phyloP scores from a whole-genome alignment of 2,113 vertebrate genomes.

The Phyllostomus discolor region DNA sequence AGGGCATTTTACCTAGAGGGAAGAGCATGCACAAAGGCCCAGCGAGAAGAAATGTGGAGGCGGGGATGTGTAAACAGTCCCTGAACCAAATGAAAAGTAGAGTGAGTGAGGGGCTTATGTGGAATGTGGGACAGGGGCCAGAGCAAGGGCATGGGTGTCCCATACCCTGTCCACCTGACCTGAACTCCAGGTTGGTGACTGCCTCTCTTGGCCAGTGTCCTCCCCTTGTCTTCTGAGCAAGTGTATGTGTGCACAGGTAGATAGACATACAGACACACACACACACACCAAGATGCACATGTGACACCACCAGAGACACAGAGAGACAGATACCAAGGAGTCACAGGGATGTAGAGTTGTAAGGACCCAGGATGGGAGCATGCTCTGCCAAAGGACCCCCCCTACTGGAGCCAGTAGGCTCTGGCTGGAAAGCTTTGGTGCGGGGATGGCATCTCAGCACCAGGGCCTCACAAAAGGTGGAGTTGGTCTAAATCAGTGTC shows the following conservation, averaged over 20 bases:
- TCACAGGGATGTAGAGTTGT: background rate
- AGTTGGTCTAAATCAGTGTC: background rate
- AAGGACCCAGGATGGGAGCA: background rate
- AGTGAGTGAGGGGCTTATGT: background rate
- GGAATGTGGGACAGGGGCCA: background rate
- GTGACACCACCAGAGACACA: background rate
- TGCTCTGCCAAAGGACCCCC: background rate
- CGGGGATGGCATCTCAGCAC: background rate
- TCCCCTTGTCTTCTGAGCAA: background rate
- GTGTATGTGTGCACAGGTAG: background rate
- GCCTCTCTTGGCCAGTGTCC: background rate
- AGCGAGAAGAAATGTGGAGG: background rate
- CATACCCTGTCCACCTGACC: background rate
- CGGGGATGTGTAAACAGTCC: background rate
- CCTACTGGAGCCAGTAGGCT: background rate
- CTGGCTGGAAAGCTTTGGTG: background rate
- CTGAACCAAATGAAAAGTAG: background rate
- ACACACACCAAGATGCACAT: background rate
- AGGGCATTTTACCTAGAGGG: background rate
- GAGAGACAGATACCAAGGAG: background rate
- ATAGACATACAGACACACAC: background rate
- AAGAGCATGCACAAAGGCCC: background rate
- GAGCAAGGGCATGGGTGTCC: background rate
- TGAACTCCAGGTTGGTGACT: background rate
- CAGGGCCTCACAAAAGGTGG: background rate